Percentiles rank a stretch among this genome's conserved stretches.
These are phyloP conservation scores for Beroe forskalii DNA, from an alignment of 37 sponge, comb jelly and placozoan genomes.

Conservation along the genomic window DNA sequence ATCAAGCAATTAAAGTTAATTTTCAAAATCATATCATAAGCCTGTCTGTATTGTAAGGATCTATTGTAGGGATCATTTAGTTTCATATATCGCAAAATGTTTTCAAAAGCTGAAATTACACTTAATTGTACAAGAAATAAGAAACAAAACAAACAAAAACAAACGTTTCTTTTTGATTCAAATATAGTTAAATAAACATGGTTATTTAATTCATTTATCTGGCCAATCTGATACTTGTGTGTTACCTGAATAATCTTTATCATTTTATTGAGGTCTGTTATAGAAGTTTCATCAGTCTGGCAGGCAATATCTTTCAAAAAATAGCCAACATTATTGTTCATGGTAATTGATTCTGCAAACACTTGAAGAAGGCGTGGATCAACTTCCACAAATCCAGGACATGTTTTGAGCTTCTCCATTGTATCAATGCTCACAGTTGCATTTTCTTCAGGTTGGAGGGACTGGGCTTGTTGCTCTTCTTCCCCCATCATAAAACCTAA, in stretches of 20 bases:
- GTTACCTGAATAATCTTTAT: slow-evolving; percentile 62
- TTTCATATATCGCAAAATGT: no score
- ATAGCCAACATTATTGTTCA: slow-evolving; percentile 59
- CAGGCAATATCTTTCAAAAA: slow-evolving; percentile 53
- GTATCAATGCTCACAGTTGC: not conserved
- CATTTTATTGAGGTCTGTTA: slow-evolving; percentile 53
- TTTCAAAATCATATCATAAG: no score
- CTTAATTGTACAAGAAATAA: no score
- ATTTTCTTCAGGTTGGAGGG: not conserved
- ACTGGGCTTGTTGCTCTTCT: not conserved
- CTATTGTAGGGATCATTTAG: no score
- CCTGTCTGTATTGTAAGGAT: no score
- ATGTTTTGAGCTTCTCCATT: slow-evolving; percentile 21
- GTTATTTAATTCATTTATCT: no score
- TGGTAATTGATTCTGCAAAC: slow-evolving; percentile 62
- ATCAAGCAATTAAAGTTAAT: no score
- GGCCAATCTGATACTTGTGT: no score
- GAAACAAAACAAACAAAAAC: no score
- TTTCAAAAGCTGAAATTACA: no score
- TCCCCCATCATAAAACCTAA: not conserved
- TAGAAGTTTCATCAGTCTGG: slow-evolving; percentile 44
- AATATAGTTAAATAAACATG: no score
- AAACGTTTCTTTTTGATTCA: no score
- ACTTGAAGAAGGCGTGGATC: slow-evolving; percentile 37
- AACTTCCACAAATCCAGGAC: slow-evolving; percentile 60